Base-by-base conservation (phyloP, 2,113 vertebrate species). In the Arenaria interpres region DNA sequence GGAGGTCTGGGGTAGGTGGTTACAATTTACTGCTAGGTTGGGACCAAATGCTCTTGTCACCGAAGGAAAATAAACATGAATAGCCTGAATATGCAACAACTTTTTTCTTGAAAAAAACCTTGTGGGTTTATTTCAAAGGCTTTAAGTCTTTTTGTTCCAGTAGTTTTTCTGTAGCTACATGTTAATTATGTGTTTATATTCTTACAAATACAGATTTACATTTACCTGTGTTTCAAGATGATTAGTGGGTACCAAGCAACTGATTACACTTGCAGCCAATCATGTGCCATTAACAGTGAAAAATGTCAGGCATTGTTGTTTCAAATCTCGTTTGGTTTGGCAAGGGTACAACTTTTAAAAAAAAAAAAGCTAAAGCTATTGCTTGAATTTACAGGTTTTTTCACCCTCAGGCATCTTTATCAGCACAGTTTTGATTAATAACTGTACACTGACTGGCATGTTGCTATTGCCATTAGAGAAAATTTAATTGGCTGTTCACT, bases 231-330 rank as follows among this genome's bases (percentile, higher is more conserved):
- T 97, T 79, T 96, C 86, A 93, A 81, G 88, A 94, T 93, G 86
- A 96, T 97, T 97, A 97, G 90, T 97, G 96, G 95, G 94, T 97
- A 96, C 96, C 97, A 97, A 97, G 97, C 95, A 94, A 97, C 95
- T 95, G 97, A 98, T 98, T 96, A 93, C 91, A 93, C 92, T 97
- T 96, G 78, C 92, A 98, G 96, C 97, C 97, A 98, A 92, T 98
- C 97, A 89, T 93, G 60, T 96, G 92, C 96, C 97, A 97, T 98
- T 97, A 98, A 90, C 92, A 76, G 96, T 90, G 93, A 96, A 95
- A 97, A 97, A 95, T 10, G 23, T 66, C 94, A 97, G 94, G 95
- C 96, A 97, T 97, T 96, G 92, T 96, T 93, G 92, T 96, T 97
- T 97, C 96, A 96, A 96, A 96, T 98, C 96, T 96, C 56, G 16